phyloP scores from a whole-genome alignment of 2,888 invertebrate species.

The Ethmia dodecea region DNA sequence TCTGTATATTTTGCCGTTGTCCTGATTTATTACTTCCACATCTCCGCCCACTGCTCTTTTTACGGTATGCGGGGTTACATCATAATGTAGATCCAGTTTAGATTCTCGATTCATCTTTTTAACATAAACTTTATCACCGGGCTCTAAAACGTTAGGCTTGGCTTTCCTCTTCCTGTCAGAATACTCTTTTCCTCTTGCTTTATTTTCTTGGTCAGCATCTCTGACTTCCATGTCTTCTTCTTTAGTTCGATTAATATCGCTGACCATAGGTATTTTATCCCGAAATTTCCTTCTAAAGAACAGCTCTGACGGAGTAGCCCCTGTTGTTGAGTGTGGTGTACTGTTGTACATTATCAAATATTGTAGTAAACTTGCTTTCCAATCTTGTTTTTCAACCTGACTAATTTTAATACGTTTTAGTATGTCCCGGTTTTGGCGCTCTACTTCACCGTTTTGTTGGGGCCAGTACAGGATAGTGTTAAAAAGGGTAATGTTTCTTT shows the following conservation, averaged over 20 bases:
- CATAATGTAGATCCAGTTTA: slow-evolving; percentile 13
- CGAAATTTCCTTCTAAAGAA: slow-evolving; percentile 18
- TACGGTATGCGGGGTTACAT: slow-evolving; percentile 15
- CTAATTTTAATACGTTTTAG: too few species aligned
- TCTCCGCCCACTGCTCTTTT: slow-evolving; percentile 11
- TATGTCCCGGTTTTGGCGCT: too few species aligned
- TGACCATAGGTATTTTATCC: slow-evolving; percentile 10
- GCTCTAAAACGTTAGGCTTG: slow-evolving; percentile 1
- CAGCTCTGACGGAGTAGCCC: slow-evolving; percentile 3
- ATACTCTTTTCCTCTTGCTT: slow-evolving; percentile 12
- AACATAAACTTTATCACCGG: slow-evolving; percentile 22
- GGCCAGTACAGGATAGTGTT: too few species aligned
- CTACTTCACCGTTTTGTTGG: too few species aligned
- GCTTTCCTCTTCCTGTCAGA: slow-evolving; percentile 2
- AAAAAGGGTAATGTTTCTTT: too few species aligned
- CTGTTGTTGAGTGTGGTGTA: slow-evolving; percentile 4
- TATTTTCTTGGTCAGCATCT: slow-evolving; percentile 18
- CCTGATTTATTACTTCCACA: slow-evolving; percentile 14
- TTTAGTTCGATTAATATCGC: slow-evolving; percentile 5
- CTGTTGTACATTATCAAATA: slow-evolving; percentile 7
- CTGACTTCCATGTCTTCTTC: slow-evolving; percentile 17
- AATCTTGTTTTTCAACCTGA: too few species aligned
- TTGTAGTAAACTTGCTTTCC: too few species aligned
- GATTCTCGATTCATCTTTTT: slow-evolving; percentile 17
- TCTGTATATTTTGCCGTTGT: slow-evolving; percentile 18